These are phyloP conservation scores for Cryptotis parvus DNA, from an alignment of 2,113 vertebrate genomes.

Conservation along the genomic window DNA sequence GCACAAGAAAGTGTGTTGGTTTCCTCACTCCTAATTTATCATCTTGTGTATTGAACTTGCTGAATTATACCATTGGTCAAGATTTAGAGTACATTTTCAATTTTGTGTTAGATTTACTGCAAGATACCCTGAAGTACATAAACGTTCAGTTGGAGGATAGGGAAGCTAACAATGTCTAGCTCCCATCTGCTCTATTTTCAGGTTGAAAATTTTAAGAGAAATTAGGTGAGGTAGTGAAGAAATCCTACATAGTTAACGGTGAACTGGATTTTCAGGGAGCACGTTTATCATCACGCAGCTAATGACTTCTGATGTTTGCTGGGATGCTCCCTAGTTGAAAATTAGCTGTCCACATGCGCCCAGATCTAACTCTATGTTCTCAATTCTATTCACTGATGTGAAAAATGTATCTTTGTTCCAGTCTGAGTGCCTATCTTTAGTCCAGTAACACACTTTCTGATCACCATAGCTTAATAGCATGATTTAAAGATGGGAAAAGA, in stretches of 20 bases:
- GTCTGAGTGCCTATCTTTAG: too few species aligned
- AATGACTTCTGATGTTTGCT: not conserved
- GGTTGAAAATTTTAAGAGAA: not conserved
- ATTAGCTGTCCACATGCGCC: too few species aligned
- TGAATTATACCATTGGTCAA: not conserved
- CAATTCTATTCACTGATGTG: too few species aligned
- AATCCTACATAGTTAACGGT: not conserved
- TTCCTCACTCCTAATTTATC: not conserved
- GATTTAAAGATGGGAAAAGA: too few species aligned
- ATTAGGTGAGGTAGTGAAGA: not conserved
- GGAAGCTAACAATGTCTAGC: not conserved
- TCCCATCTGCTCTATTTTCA: not conserved
- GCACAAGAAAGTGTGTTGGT: not conserved
- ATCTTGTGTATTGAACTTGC: not conserved
- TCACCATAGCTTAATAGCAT: too few species aligned
- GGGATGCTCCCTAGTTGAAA: not conserved
- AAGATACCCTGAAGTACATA: not conserved
- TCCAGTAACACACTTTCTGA: too few species aligned
- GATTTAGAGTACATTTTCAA: not conserved
- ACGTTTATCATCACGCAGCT: not conserved
- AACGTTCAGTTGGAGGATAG: not conserved
- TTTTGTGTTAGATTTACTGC: not conserved
- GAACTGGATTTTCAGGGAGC: not conserved
- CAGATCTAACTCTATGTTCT: too few species aligned
- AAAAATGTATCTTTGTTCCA: too few species aligned